Evolutionary conservation across 1,140 invertebrate genomes (phyloP).

Genomic region (Thereuonema tuberculata): DNA sequence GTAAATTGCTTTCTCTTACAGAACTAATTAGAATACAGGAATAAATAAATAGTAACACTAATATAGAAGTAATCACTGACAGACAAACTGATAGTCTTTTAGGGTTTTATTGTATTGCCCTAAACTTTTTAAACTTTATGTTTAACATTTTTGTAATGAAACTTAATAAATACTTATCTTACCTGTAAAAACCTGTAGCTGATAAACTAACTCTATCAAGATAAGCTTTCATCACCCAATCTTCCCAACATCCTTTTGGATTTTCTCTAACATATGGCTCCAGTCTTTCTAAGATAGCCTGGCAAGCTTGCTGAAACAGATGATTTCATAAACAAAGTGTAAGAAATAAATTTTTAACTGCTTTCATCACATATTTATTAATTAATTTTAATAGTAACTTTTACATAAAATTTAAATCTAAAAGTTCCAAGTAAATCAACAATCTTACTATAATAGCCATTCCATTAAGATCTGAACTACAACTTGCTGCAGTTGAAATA

Average conservation of each 20-base stretch:
- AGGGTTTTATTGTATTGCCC: too few species aligned
- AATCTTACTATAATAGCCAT: slow-evolving; percentile 77
- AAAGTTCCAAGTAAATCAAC: too few species aligned
- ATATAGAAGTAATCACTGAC: too few species aligned
- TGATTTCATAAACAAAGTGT: slow-evolving; percentile 18
- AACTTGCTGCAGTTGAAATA: slow-evolving; percentile 79
- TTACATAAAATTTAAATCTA: too few species aligned
- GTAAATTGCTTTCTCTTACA: too few species aligned
- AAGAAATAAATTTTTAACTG: background rate
- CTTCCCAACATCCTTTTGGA: slow-evolving; percentile 68
- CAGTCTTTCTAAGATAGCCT: slow-evolving; percentile 56
- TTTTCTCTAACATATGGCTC: slow-evolving; percentile 58
- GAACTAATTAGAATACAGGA: too few species aligned
- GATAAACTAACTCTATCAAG: slow-evolving; percentile 64
- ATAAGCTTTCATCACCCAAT: slow-evolving; percentile 71
- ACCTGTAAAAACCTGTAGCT: slow-evolving; percentile 66
- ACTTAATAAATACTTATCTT: slow-evolving; percentile 12
- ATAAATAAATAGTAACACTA: too few species aligned
- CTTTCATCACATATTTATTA: background rate
- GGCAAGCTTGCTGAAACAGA: slow-evolving; percentile 78
- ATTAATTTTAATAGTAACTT: slow-evolving; percentile 14
- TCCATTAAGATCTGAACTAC: slow-evolving; percentile 83
- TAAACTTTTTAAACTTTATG: background rate
- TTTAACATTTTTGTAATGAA: background rate
- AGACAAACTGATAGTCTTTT: too few species aligned